A percentile compares a stretch with the other conserved stretches of the same genome.
phyloP scores from a whole-genome alignment of 2,888 invertebrate species.

The Parapristionchus giblindavisi region DNA sequence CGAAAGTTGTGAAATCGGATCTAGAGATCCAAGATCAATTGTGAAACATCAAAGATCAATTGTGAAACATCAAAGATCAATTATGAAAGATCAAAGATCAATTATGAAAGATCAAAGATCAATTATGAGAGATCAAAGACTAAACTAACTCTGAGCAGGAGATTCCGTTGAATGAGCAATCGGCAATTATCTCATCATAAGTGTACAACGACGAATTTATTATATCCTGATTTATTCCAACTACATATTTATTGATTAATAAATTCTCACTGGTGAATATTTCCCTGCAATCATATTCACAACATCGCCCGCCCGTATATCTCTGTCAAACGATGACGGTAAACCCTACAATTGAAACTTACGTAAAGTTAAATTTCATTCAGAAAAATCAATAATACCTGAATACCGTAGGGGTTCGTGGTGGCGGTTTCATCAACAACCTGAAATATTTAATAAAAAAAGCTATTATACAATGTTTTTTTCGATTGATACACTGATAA shows the following conservation, averaged over 20 bases:
- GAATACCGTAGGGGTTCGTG: slow-evolving; percentile 1
- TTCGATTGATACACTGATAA: background rate
- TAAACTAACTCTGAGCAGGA: slow-evolving; percentile 43
- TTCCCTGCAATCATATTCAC: slow-evolving; percentile 29
- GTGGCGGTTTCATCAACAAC: slow-evolving; percentile 1
- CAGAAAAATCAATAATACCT: too few species aligned
- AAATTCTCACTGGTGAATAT: background rate
- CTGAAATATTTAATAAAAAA: background rate
- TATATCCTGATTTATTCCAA: background rate
- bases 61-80: background rate
- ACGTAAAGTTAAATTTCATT: background rate
- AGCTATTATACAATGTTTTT: background rate
- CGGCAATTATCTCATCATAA: slow-evolving; percentile 49
- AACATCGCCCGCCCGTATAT: slow-evolving; percentile 16
- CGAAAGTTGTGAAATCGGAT: slow-evolving; percentile 46
- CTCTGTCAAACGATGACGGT: slow-evolving; percentile 1
- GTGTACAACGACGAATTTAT: slow-evolving; percentile 40
- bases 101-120: background rate
- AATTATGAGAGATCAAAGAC: background rate
- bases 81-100: background rate
- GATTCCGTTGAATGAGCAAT: slow-evolving; percentile 51
- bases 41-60: background rate
- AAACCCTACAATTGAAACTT: background rate
- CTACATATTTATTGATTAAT: background rate
- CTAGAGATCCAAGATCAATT: slow-evolving; percentile 29